phyloP scores from a whole-genome alignment of 2,113 vertebrate genomes.

The Propithecus coquereli region DNA sequence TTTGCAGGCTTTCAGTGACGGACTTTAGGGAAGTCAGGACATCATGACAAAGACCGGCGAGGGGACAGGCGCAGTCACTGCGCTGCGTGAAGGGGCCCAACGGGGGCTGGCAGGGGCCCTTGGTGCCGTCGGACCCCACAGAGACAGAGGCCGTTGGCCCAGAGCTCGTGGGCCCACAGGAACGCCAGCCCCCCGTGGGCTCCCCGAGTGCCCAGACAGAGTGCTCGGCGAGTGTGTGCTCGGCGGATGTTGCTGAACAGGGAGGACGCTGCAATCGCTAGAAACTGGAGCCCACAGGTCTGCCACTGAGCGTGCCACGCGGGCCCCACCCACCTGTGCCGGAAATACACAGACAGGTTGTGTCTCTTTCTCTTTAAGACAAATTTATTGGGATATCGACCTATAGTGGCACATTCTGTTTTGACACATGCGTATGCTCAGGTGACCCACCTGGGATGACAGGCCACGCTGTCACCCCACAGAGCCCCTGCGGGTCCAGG shows the following conservation, averaged over 20 bases:
- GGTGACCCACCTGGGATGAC: not conserved
- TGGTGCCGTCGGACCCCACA: too few relatives aligned
- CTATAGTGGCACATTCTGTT: not conserved
- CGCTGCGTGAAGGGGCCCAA: not conserved
- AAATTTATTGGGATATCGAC: not conserved
- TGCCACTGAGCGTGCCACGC: rapidly evolving
- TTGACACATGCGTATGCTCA: not conserved
- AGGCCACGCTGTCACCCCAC: not conserved
- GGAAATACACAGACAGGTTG: not conserved
- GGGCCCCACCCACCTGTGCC: not conserved
- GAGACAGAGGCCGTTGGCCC: not conserved
- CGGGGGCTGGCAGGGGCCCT: not conserved
- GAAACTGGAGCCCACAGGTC: not conserved
- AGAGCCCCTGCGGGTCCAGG: not conserved
- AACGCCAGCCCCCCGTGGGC: not conserved
- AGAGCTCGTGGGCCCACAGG: not conserved
- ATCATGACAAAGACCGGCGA: too few relatives aligned
- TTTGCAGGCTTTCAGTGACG: not conserved
- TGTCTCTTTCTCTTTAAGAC: too few relatives aligned
- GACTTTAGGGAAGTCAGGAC: not conserved
- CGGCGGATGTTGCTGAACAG: not conserved
- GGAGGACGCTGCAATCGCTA: not conserved
- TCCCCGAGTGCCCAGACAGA: not conserved
- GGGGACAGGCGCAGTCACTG: not conserved
- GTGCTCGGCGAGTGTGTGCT: not conserved